phyloP scores from a whole-genome alignment of 1,140 invertebrate species.

The Polypedilum pembai region DNA sequence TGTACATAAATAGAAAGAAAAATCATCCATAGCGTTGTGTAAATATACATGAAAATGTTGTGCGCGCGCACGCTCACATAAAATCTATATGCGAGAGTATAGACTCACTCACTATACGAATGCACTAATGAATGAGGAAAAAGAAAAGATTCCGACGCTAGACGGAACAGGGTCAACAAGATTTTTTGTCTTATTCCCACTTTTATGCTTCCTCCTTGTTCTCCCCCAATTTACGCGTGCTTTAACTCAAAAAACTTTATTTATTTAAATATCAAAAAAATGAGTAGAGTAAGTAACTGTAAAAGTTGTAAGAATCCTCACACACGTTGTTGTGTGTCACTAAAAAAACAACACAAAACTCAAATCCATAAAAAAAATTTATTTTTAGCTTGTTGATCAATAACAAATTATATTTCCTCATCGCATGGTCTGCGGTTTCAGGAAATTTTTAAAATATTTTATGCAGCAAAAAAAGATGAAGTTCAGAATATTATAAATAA shows the following conservation, averaged over 20 bases:
- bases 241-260: too few species aligned
- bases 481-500: too few species aligned
- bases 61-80: constrained; percentile 8
- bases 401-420: constrained; percentile 2
- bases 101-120: not conserved
- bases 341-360: too few species aligned
- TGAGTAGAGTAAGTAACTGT: not conserved
- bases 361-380: not conserved
- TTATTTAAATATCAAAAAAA: too few species aligned
- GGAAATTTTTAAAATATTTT: not conserved
- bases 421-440: not conserved
- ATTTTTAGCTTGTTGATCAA: constrained; percentile 10
- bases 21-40: not conserved
- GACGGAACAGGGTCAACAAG: constrained; percentile 10
- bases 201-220: not conserved
- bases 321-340: too few species aligned
- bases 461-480: too few species aligned
- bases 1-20: not conserved
- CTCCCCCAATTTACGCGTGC: not conserved
- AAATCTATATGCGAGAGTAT: too few species aligned
- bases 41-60: not conserved
- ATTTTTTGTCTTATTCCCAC: not conserved
- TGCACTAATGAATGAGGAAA: constrained; percentile 17
- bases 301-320: not conserved
- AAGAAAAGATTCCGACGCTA: constrained; percentile 1